These are phyloP conservation scores for Syngnathus acus DNA, from an alignment of 2,797 vertebrate species.

Conservation along the genomic window DNA sequence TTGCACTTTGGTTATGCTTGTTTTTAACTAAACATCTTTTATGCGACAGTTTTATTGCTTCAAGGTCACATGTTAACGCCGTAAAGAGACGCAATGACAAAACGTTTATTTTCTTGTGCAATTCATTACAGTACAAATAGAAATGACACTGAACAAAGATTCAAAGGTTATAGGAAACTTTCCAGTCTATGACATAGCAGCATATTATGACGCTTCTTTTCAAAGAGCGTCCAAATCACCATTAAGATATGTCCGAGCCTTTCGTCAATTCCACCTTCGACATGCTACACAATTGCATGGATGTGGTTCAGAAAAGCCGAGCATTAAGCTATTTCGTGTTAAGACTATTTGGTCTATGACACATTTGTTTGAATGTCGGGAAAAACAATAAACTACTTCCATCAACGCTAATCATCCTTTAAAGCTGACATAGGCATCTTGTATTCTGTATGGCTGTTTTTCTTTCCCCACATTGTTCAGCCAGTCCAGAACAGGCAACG, in stretches of 20 bases:
- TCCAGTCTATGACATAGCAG: conserved; percentile 69
- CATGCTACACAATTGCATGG: conserved; percentile 47
- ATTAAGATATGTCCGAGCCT: conserved; percentile 37
- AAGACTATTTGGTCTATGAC: conserved; percentile 42
- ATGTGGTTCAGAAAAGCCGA: conserved; percentile 39
- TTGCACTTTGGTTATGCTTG: neutral
- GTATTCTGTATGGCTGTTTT: conserved; percentile 35
- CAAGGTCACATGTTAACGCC: neutral
- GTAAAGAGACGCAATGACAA: conserved; percentile 32
- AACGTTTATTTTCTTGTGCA: conserved; percentile 65
- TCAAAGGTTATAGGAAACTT: conserved; percentile 52
- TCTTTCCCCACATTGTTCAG: conserved; percentile 52
- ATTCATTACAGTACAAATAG: conserved; percentile 63
- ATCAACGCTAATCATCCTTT: conserved; percentile 51
- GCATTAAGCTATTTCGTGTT: conserved; percentile 35
- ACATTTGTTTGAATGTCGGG: conserved; percentile 41
- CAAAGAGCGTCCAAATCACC: conserved; percentile 42
- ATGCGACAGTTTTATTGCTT: neutral
- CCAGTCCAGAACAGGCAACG: conserved; percentile 16
- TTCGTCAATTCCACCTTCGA: conserved; percentile 22
- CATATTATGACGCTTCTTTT: conserved; percentile 61
- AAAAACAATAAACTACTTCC: conserved; percentile 14
- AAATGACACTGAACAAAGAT: conserved; percentile 38
- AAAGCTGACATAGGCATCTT: conserved; percentile 47
- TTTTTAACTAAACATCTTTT: neutral